These are phyloP conservation scores for Elysia crispata DNA, from an alignment of 2,888 invertebrate genomes.

Conservation along the genomic window DNA sequence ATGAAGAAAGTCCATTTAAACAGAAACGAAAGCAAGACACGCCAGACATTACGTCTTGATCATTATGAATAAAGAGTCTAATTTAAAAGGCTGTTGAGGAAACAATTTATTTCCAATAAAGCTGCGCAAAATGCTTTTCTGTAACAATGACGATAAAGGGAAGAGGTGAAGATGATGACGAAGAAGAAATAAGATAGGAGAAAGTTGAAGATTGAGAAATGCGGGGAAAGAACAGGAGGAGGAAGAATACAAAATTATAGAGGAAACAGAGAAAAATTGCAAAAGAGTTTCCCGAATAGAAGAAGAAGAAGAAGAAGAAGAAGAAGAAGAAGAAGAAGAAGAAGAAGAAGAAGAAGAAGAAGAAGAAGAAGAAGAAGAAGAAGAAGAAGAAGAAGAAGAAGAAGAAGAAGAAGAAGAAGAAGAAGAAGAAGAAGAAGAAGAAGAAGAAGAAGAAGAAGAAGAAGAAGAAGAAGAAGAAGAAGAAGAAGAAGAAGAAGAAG, in stretches of 20 bases:
- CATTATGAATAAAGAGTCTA: too few species aligned
- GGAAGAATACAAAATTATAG: neutral
- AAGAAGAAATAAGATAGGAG: neutral
- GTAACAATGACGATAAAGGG: too few species aligned
- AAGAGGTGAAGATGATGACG: too few species aligned
- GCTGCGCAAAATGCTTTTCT: too few species aligned
- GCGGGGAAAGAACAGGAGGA: neutral
- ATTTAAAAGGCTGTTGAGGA: too few species aligned
- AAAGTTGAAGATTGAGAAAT: neutral
- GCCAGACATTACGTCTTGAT: too few species aligned
- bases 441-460: conserved; percentile 1
- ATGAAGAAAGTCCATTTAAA: too few species aligned
- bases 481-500: conserved; percentile 7
- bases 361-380: neutral
- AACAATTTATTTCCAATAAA: too few species aligned
- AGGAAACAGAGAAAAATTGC: neutral
- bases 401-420: conserved; percentile 14
- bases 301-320: neutral
- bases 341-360: neutral
- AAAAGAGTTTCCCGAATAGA: neutral
- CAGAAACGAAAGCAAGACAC: too few species aligned
- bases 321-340: neutral
- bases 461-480: neutral
- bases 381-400: conserved; percentile 2
- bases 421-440: conserved; percentile 25